Percentiles rank a stretch among this genome's conserved stretches.
Conservation (phyloP, 92 coral and sea anemone genomes). For the Porites divaricata region DNA sequence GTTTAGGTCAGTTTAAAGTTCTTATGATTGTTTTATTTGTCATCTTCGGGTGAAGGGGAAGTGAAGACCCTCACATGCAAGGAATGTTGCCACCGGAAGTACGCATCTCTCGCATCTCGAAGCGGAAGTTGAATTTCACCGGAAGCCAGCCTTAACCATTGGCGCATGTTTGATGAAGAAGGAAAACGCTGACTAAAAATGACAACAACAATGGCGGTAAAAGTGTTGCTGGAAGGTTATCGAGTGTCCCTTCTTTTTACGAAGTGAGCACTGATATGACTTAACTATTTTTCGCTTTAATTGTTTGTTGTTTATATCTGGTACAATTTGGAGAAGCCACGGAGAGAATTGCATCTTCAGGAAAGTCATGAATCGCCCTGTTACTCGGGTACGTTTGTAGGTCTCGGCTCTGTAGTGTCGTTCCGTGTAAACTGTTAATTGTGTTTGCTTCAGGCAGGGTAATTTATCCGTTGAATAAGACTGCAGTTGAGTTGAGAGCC, state of each 20-base stretch:
- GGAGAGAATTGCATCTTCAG: not conserved
- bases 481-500: not conserved
- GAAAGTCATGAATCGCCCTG: slow-evolving; percentile 36
- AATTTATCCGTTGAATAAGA: not conserved
- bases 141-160: not conserved
- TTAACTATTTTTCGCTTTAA: not conserved
- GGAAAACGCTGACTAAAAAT: slow-evolving; percentile 37
- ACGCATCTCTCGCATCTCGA: not conserved
- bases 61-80: too few relatives aligned
- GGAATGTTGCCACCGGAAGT: not conserved
- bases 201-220: slow-evolving; percentile 12
- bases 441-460: not conserved
- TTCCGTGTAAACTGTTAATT: too few relatives aligned
- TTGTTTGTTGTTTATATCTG: not conserved
- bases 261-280: not conserved
- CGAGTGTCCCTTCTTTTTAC: not conserved
- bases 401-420: not conserved
- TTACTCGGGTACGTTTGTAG: slow-evolving; percentile 20
- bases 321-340: not conserved
- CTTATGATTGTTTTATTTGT: too few relatives aligned
- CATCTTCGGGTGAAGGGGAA: too few relatives aligned
- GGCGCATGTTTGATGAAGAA: slow-evolving; percentile 28
- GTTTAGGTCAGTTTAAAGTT: too few relatives aligned
- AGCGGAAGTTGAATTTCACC: not conserved
- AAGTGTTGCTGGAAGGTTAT: not conserved